Evolutionary conservation across 2,888 invertebrate species (phyloP), one percentile per base, ranked within the genome.

Genomic region (Ophion slaviceki): DNA sequence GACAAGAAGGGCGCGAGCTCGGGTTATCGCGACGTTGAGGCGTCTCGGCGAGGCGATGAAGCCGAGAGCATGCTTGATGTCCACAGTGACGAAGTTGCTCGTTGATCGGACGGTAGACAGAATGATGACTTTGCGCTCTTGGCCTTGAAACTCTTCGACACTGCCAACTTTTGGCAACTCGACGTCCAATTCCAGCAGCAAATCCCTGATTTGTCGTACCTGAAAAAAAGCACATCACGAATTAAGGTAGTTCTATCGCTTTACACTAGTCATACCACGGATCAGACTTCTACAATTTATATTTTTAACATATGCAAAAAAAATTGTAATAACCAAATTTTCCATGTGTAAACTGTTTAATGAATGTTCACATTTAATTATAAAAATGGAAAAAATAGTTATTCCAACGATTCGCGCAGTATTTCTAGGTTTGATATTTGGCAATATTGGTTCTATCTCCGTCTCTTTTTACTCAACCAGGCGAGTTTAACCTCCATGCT

Each of bases 121-220:
- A 36, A 98, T 95, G 77, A 98, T 96, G 0, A 97, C 95, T 88
- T 95, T 95, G 83, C 96, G 95, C 92, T 98, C 98, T 93, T 97
- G 97, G 1, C 97, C 97, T 94, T 98, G 98, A 91, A 98, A 97
- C 91, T 98, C 98, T 94, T 98, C 98, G 1, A 98, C 97, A 4
- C 97, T 96, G 0, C 97, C 97, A 62, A 98, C 95, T 95, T 97
- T 96, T 68, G 97, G 96, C 61, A 94, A 85, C 61, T 95, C 94
- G 28, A 95, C 94, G 71, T 95, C 95, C 36, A 94, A 94, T 75
- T 95, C 95, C 45, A 91, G 90, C 20, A 96, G 92, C 81, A 96
- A 91, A 64, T 94, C 91, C 66, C 95, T 94, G 47, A 97, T 95
- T 93, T 96, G 96, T 87, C 95, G 95, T 0, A 96, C 96, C 96